Percentiles rank a stretch among this genome's conserved stretches.
Evolutionary conservation across 2,113 vertebrate genomes (phyloP).

Genomic region (Eurystomus gularis): DNA sequence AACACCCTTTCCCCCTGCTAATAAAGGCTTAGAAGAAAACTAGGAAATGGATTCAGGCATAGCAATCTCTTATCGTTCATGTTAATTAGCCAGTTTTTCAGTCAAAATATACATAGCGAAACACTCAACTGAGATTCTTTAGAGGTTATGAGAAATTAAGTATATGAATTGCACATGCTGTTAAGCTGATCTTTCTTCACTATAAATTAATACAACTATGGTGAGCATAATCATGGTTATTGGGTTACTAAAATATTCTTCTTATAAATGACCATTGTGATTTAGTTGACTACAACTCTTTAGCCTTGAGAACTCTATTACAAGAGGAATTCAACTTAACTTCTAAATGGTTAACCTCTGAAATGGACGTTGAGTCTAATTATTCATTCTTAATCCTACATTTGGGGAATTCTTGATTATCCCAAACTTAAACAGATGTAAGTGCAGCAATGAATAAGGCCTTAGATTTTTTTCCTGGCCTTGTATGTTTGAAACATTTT

Average conservation of each 20-base stretch:
- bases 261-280: not conserved
- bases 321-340: not conserved
- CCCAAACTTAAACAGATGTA: not conserved
- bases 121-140: not conserved
- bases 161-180: not conserved
- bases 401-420: not conserved
- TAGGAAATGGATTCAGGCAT: not conserved
- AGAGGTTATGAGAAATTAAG: not conserved
- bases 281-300: not conserved
- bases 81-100: not conserved
- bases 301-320: not conserved
- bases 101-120: not conserved
- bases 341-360: not conserved
- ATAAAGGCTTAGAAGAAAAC: not conserved
- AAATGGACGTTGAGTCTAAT: not conserved
- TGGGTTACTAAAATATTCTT: not conserved
- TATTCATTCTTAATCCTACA: not conserved
- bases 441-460: fast-evolving
- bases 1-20: not conserved
- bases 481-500: not conserved
- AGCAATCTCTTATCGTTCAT: not conserved
- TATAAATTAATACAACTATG: not conserved
- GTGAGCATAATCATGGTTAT: not conserved
- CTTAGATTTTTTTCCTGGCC: not conserved
- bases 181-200: not conserved